phyloP scores from a whole-genome alignment of 2,797 vertebrate species.

The Danio kyathit region DNA sequence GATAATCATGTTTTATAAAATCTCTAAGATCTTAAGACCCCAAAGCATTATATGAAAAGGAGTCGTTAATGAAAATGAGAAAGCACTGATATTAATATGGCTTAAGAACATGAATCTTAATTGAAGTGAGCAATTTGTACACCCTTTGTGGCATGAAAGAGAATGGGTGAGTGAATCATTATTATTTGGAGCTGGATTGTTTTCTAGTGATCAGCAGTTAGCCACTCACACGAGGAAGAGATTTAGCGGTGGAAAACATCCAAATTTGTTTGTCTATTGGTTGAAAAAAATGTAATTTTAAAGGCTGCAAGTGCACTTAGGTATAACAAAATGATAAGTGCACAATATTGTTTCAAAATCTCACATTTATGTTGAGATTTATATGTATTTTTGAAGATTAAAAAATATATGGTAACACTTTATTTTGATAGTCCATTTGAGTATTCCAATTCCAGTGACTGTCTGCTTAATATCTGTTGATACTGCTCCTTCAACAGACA shows the following conservation, averaged over 20 bases:
- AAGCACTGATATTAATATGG: not conserved
- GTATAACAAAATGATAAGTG: not conserved
- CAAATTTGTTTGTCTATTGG: not conserved
- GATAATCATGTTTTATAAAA: conserved; percentile 11
- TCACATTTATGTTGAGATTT: not conserved
- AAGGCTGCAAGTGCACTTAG: not conserved
- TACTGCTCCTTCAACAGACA: too few relatives aligned
- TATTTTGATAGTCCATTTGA: too few relatives aligned
- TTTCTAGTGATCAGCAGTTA: not conserved
- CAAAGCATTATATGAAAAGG: not conserved
- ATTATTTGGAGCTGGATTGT: not conserved
- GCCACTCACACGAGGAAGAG: not conserved
- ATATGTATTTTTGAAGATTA: not conserved
- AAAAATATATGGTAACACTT: not conserved
- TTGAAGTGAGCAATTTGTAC: not conserved
- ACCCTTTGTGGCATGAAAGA: not conserved
- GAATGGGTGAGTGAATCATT: not conserved
- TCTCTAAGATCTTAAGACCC: conserved; percentile 9
- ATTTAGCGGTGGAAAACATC: too few relatives aligned
- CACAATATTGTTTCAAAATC: not conserved
- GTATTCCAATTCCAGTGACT: too few relatives aligned
- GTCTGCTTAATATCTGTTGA: too few relatives aligned
- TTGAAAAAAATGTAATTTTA: not conserved
- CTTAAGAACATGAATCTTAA: not conserved
- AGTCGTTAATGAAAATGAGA: not conserved